Evolutionary conservation across 2,888 invertebrate species (phyloP), one percentile per base, ranked within the genome.

Genomic region (Linnaemya tessellans): DNA sequence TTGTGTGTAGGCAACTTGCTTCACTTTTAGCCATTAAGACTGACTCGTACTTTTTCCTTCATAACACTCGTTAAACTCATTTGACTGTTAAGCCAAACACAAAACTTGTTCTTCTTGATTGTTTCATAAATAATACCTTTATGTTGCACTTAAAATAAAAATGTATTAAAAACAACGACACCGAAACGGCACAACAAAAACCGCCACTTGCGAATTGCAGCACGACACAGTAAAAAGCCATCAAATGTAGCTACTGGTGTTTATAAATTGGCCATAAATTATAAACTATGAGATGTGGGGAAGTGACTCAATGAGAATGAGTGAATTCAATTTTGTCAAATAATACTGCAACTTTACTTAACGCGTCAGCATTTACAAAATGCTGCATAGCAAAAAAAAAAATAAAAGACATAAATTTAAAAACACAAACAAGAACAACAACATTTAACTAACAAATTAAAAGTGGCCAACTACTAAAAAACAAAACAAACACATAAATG

Each of bases 111-210:
- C 85, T 85, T 79, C 85, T 65, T 71, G 85, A 85, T 82, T 82
- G 85, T 85, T 85, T 82, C 85, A 85, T 82, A 85, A 85, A 82
- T 85, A 85, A 85, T 85, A 82, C 85, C 79, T 85, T 85, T 85
- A 85, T 85, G 82, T 71, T 71, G 70, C 82, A 75, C 80, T 81
- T 67, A 68, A 78, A 73, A 41, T 38, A 10, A 79, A 62, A 75
- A 80, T 43, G 15, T 41, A 38, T 64, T 64, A 46, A 68, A 71
- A 80, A 77, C 46, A 51, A 43, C 62, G 56, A 70, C 51, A 62
- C 43, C 9, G 25, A 65, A 73, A 73, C 58, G 43, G 73, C 43
- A 13, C 41, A 67, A 67, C 54, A 68, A 56, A 30, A 30, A 54
- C 43, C 30, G 54, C n/a, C 46, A 65, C 62, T 54, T 22, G 20